Conservation (phyloP, 2,888 invertebrate genomes). For the Orthonychiurus folsomi region DNA sequence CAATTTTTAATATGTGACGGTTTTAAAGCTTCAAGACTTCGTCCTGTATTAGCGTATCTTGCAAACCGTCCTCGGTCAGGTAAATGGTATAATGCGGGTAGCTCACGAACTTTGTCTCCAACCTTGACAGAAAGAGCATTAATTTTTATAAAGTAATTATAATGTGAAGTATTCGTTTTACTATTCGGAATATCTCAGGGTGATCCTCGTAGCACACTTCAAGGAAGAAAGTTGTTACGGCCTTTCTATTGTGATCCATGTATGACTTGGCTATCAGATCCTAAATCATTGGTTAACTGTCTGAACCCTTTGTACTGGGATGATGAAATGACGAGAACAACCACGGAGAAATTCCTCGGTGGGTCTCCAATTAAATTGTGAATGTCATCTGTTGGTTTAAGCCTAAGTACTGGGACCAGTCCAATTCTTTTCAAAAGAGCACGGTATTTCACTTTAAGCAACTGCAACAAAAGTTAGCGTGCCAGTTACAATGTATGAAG, state of each 20-base stretch:
- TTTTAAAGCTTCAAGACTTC: too few species aligned
- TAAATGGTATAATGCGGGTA: too few species aligned
- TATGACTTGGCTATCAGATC: background rate
- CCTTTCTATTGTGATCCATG: background rate
- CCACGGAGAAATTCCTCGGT: background rate
- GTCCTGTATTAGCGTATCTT: too few species aligned
- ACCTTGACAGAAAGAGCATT: too few species aligned
- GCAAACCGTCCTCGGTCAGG: too few species aligned
- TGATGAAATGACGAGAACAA: background rate
- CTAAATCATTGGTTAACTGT: background rate
- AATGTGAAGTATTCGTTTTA: too few species aligned
- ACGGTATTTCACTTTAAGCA: background rate
- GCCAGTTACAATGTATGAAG: too few species aligned
- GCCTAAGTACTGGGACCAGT: background rate
- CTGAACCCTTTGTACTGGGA: background rate
- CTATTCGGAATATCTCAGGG: background rate
- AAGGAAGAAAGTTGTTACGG: background rate
- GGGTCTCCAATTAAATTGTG: background rate
- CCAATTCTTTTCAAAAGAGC: background rate
- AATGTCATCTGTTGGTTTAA: background rate
- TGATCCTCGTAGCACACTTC: background rate
- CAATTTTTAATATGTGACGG: too few species aligned
- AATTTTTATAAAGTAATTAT: too few species aligned
- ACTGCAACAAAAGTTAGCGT: too few species aligned
- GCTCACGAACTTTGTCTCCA: too few species aligned